phyloP scores from a whole-genome alignment of 2,797 vertebrate species.

The Silurus aristotelis region DNA sequence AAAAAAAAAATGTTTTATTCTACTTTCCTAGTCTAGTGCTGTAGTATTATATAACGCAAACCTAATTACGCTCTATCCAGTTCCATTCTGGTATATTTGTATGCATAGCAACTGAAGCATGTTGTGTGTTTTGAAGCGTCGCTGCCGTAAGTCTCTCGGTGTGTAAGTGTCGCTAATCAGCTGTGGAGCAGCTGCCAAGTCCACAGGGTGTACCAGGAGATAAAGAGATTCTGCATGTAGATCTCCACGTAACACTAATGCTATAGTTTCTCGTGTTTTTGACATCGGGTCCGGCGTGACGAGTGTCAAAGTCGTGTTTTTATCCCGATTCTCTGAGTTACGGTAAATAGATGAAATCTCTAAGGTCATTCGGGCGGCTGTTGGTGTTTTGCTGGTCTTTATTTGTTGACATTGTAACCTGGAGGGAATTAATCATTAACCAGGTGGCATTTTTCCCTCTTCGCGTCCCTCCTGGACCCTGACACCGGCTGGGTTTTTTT shows the following conservation, averaged over 20 bases:
- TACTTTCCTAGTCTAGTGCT: neutral
- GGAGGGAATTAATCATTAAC: slow-evolving; percentile 54
- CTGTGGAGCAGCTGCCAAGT: neutral
- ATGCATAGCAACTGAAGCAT: neutral
- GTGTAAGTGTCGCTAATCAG: slow-evolving; percentile 37
- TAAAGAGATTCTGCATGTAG: slow-evolving; percentile 25
- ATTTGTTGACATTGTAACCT: slow-evolving; percentile 52
- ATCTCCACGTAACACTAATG: slow-evolving; percentile 7
- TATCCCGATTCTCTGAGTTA: neutral
- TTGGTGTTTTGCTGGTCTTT: slow-evolving; percentile 24
- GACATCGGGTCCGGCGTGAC: neutral
- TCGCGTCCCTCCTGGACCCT: neutral
- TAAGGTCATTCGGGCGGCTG: slow-evolving; percentile 36
- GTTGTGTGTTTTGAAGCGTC: slow-evolving; percentile 4
- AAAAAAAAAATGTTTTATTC: no score
- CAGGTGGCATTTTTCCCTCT: neutral
- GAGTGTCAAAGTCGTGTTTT: neutral
- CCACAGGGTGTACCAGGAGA: slow-evolving; percentile 36
- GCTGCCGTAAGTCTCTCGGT: neutral
- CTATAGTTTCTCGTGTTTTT: slow-evolving; percentile 1
- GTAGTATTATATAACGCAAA: neutral
- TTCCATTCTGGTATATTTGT: no score
- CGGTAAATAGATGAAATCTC: slow-evolving; percentile 17
- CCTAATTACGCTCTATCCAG: no score
- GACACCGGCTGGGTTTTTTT: slow-evolving; percentile 21